Base-by-base conservation (phyloP, 1,140 invertebrate species). In the Bradynema listronoti region DNA sequence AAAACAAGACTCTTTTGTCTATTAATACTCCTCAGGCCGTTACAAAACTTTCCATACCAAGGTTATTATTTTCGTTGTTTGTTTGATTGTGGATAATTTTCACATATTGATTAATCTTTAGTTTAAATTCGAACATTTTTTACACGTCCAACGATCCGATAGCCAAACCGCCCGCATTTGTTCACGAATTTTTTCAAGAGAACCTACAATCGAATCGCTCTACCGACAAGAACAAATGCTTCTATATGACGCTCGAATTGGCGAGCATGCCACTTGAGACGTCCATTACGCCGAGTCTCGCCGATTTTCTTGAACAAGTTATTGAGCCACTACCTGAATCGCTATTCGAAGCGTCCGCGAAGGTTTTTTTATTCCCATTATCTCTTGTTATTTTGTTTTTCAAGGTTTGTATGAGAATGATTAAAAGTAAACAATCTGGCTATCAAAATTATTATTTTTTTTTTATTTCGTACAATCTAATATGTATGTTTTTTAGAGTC, bases 271-370 rank as follows among this genome's bases (percentile, higher is more conserved):
- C 71, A 1, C 32, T 65, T 50, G 90, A 92, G 81, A 92, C 90
- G 0, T 88, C 93, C 54, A 90, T 95, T 65, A 91, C 88, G 68
- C 91, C 91, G 0, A 89, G 91, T 72, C 90, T 95, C 67, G 81
- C 94, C 24, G 90, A 94, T 78, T 94, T 92, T 78, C 79, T 93
- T 33, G 91, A 94, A 77, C 90, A 94, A 79, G 91, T 90, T 0
- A 80, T 95, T 7, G 91, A 94, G 70, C 91, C 90, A 0, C 90
- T 94, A 32, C 77, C 51, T 42, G 58, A 57, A 54, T 59, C 52
- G 16, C 52, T 72, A 6, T 69, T 72, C 32, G 66, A 76, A 46
- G 41, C 36, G 25, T 25, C 47, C 19, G 58, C 36, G 25, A 55
- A 51, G 9, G 51, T 53, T 16, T 9, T 9, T n/a, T n/a, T n/a